Base-by-base conservation (phyloP, 1,140 invertebrate species). In the Bombus soroeensis region DNA sequence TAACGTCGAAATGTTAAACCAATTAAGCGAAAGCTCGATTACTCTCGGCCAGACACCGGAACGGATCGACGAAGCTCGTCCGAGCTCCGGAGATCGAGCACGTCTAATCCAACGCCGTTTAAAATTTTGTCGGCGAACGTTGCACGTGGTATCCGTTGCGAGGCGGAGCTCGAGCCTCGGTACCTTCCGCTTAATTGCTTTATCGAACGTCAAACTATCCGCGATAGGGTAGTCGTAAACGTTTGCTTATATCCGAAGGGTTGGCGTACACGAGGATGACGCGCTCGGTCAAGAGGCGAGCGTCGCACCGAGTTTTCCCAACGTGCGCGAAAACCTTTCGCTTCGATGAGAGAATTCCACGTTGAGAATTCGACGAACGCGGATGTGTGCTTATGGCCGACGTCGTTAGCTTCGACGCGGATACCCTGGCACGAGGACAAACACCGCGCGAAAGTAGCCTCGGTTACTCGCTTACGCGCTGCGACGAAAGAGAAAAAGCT, bases 121-220 rank as follows among this genome's bases (percentile, higher is more conserved):
- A n/a, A 62, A 62, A 62, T n/a, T 62, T 62, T n/a, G 57, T 12
- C 57, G 59, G 3, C 59, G 28, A 62, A 12, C 10, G 59, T 3
- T 0, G 10, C 59, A 0, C 59, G 25, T 28, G 59, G 12, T 12
- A 28, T n/a, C 10, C 59, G 47, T 47, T 28, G 59, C 25, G 43
- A n/a, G 41, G 28, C 32, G 39, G 3, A n/a, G 13, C 62, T 3
- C 28, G 25, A n/a, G 43, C 25, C 25, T 57, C 47, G 8, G 1
- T 18, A 28, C 22, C 22, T 13, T 28, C 10, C 83, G 75, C 72
- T 71, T 59, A 62, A 79, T 72, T 37, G 39, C 53, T 72, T 62
- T 71, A 78, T 79, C 82, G 82, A 28, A 71, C 47, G 15, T 43
- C n/a, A 22, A 70, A 70, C 66, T 78, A 70, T 71, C 82, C 53